Conservation (phyloP, 2,113 vertebrate genomes). For the Xyliphius kryptos region DNA sequence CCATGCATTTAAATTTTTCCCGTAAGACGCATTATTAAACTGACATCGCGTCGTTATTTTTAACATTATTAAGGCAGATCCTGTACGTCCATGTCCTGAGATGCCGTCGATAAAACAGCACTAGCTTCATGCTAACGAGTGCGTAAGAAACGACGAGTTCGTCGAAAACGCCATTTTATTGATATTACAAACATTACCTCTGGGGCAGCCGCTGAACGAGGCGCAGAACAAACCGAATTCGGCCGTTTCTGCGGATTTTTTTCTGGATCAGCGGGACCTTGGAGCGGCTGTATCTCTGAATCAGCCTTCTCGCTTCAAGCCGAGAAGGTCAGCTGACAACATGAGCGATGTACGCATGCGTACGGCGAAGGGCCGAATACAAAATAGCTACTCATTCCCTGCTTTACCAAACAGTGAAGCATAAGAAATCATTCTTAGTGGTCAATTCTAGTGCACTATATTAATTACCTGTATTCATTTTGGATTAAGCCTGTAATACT, state of each 20-base stretch:
- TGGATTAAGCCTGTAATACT: too few species aligned
- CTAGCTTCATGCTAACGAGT: not conserved
- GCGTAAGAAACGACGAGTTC: not conserved
- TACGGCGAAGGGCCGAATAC: not conserved
- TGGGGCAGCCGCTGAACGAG: constrained; percentile 5
- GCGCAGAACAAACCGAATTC: constrained; percentile 8
- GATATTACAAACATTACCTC: constrained; percentile 28
- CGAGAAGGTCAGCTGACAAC: constrained; percentile 39
- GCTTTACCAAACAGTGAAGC: not conserved
- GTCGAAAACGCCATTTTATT: not conserved
- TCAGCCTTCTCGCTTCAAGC: constrained; percentile 15
- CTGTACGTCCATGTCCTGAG: not conserved
- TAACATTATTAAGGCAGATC: too few species aligned
- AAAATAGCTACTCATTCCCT: not conserved
- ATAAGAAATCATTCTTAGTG: not conserved
- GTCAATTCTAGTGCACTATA: not conserved
- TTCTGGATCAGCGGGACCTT: constrained; percentile 31
- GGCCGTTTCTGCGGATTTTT: constrained; percentile 4
- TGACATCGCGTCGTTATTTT: too few species aligned
- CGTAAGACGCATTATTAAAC: too few species aligned
- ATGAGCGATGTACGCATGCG: constrained; percentile 19
- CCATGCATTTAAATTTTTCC: too few species aligned
- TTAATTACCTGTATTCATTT: not conserved
- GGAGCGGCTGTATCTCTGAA: constrained; percentile 13
- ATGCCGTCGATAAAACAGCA: not conserved